A percentile compares a stretch with the other conserved stretches of the same genome.
Conservation (phyloP, 2,797 vertebrate species). For the Sebastes matsubarae region DNA sequence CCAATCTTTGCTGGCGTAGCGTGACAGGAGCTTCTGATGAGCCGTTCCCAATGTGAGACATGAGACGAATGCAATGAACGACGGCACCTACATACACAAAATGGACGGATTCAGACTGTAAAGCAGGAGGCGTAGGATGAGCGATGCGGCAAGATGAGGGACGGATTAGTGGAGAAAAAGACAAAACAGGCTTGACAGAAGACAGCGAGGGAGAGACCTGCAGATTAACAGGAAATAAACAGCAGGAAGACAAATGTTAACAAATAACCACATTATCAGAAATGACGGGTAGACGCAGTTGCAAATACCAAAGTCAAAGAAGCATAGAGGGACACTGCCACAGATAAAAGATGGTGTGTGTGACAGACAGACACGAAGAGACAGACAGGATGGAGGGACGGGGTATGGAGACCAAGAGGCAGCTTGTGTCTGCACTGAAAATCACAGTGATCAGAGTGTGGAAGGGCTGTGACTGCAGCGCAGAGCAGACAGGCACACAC, state of each 20-base stretch:
- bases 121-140: neutral
- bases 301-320: neutral
- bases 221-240: neutral
- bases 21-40: conserved; percentile 1
- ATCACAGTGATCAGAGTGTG: conserved; percentile 28
- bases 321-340: neutral
- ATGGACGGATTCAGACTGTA: neutral
- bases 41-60: neutral
- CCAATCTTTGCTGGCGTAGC: neutral
- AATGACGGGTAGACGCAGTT: neutral
- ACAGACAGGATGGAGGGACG: neutral
- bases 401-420: neutral
- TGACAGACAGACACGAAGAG: neutral
- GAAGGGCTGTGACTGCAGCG: conserved; percentile 18
- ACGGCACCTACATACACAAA: neutral
- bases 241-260: neutral
- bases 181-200: neutral
- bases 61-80: neutral
- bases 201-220: neutral
- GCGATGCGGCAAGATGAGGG: neutral
- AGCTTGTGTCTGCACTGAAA: conserved; percentile 14
- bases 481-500: conserved; percentile 10
- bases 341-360: neutral
- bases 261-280: neutral
- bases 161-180: neutral